phyloP scores from a whole-genome alignment of 2,797 vertebrate genomes.

The Erithacus rubecula region DNA sequence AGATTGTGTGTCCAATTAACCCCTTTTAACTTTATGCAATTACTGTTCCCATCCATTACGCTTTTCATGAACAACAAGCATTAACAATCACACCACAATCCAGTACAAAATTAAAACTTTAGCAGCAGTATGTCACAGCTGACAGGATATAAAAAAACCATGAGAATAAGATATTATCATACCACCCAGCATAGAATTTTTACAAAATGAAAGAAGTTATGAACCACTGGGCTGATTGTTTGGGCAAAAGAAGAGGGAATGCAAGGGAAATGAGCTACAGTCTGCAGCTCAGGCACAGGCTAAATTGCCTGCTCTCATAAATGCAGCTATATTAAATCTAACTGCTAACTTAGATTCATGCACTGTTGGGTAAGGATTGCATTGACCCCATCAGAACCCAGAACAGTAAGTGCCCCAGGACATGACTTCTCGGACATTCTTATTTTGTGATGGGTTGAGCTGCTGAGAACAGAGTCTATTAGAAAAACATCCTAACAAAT shows the following conservation, averaged over 20 bases:
- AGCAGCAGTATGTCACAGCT: neutral
- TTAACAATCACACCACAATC: constrained; percentile 30
- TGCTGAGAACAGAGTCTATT: neutral
- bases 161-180: neutral
- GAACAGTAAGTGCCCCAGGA: neutral
- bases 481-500: neutral
- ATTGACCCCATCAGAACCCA: neutral
- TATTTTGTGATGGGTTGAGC: neutral
- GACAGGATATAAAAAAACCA: neutral
- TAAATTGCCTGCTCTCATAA: constrained; percentile 17
- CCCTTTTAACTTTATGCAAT: constrained; percentile 40
- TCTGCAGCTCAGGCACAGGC: neutral
- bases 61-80: constrained; percentile 34
- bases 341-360: neutral
- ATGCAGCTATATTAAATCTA: constrained; percentile 25
- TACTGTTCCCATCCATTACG: constrained; percentile 32
- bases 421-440: neutral
- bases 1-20: neutral
- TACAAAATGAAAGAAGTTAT: neutral
- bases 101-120: constrained; percentile 15
- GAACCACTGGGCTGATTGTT: neutral
- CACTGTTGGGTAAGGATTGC: neutral
- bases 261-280: neutral
- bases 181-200: neutral
- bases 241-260: neutral